phyloP scores from a whole-genome alignment of 64 coral and sea anemone species.

The Actinia tenebrosa region DNA sequence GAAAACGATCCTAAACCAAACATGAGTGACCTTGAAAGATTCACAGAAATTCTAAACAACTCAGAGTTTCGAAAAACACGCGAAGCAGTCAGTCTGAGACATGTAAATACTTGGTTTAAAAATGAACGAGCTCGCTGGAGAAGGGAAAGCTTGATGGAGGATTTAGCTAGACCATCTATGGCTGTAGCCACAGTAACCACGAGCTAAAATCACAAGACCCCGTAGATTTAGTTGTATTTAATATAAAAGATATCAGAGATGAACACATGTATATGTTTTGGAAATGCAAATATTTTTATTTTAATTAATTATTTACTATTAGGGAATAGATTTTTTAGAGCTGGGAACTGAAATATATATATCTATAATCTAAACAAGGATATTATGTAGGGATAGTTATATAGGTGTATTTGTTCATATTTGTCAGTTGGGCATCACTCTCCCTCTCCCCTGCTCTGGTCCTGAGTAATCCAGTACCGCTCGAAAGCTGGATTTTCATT shows the following conservation, averaged over 20 bases:
- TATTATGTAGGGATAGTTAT: too few relatives aligned
- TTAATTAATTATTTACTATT: not conserved
- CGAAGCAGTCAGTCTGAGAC: slow-evolving; percentile 71
- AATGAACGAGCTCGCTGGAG: slow-evolving; percentile 90
- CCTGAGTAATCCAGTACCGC: too few relatives aligned
- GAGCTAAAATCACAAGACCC: not conserved
- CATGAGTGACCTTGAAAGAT: slow-evolving; percentile 68
- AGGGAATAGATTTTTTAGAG: not conserved
- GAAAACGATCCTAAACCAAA: slow-evolving; percentile 81
- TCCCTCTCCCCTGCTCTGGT: too few relatives aligned
- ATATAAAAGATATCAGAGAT: not conserved
- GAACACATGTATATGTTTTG: slow-evolving; percentile 5
- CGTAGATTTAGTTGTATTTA: not conserved
- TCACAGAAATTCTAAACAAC: slow-evolving; percentile 75
- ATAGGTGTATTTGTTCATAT: too few relatives aligned
- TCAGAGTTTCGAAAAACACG: slow-evolving; percentile 62
- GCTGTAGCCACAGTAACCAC: slow-evolving; percentile 13
- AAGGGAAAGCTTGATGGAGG: slow-evolving; percentile 66
- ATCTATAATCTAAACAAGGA: too few relatives aligned
- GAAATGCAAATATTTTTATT: not conserved
- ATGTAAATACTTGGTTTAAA: slow-evolving; percentile 99
- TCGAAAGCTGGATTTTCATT: too few relatives aligned
- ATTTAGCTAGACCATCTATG: slow-evolving; percentile 86
- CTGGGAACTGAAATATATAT: not conserved
- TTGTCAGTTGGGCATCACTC: too few relatives aligned